phyloP scores from a whole-genome alignment of 2,113 vertebrate species.

The Fulmarus glacialis region DNA sequence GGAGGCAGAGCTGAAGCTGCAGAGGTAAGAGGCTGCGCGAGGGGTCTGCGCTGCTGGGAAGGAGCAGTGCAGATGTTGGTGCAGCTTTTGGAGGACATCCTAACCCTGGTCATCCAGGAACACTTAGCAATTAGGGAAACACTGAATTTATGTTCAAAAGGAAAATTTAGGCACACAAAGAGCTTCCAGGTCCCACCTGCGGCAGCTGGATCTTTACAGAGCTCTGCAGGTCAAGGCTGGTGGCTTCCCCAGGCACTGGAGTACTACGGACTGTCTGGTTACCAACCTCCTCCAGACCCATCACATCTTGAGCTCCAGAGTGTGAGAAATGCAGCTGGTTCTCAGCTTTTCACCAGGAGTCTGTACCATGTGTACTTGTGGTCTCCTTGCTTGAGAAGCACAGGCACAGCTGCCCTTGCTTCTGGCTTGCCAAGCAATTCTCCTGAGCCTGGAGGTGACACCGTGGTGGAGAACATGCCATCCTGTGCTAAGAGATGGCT shows the following conservation, averaged over 20 bases:
- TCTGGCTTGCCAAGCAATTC: not conserved
- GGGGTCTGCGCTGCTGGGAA: not conserved
- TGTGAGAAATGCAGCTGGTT: not conserved
- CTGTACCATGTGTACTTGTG: accelerated
- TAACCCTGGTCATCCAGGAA: not conserved
- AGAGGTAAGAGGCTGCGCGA: conserved; percentile 61
- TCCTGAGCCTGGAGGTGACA: not conserved
- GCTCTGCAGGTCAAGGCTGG: not conserved
- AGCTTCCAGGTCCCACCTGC: not conserved
- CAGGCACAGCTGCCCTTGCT: not conserved
- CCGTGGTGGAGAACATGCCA: not conserved
- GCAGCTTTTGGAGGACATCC: not conserved
- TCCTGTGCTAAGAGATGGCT: not conserved
- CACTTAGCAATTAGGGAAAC: no score
- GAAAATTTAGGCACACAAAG: not conserved
- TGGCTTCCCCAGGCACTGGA: not conserved
- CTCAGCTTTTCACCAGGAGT: not conserved
- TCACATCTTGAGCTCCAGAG: not conserved
- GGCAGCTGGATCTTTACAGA: not conserved
- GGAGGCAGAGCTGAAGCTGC: conserved; percentile 71
- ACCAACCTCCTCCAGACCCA: not conserved
- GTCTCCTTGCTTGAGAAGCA: not conserved
- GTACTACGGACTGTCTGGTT: not conserved
- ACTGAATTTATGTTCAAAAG: not conserved
- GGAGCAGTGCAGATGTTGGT: not conserved